phyloP scores from a whole-genome alignment of 2,797 vertebrate species.

The Pseudotriccus pelzelni region DNA sequence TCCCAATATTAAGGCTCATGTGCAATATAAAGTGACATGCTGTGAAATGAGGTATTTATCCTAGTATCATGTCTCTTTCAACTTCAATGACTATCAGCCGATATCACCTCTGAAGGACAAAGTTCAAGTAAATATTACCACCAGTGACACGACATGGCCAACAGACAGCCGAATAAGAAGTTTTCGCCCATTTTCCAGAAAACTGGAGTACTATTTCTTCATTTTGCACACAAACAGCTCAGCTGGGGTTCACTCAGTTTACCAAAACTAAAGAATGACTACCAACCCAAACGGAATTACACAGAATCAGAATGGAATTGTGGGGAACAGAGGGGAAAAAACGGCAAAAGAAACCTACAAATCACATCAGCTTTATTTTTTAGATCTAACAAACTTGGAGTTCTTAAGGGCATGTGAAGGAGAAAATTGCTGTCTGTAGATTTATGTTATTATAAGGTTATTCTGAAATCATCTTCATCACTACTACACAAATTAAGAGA shows the following conservation, averaged over 20 bases:
- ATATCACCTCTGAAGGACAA: conserved; percentile 17
- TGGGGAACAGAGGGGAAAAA: neutral
- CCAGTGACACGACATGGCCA: neutral
- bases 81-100: neutral
- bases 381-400: neutral
- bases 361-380: neutral
- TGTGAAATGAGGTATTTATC: neutral
- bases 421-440: neutral
- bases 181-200: neutral
- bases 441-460: neutral
- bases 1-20: neutral
- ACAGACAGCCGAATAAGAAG: neutral
- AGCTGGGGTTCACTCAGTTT: neutral
- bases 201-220: neutral
- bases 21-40: neutral
- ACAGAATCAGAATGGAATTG: neutral
- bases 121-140: neutral
- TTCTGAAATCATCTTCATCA: neutral
- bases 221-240: neutral
- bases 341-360: neutral
- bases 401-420: neutral
- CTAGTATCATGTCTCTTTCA: neutral
- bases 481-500: neutral
- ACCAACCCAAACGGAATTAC: neutral
- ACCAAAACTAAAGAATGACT: neutral